These are phyloP conservation scores for Sorex araneus DNA, from an alignment of 2,113 vertebrate genomes.

Conservation along the genomic window DNA sequence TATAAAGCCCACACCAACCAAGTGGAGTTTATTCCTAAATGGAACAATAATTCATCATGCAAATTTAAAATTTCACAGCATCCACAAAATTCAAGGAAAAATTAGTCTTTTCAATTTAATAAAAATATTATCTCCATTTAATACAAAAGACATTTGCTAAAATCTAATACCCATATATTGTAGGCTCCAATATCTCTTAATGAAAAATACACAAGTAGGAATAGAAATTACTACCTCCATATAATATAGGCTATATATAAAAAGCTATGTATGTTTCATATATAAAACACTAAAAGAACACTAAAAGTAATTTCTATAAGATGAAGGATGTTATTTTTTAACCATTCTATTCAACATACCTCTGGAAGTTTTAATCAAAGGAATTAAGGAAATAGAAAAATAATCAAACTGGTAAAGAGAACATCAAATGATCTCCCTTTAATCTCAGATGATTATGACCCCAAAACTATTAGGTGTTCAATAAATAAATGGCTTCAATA, in stretches of 20 bases:
- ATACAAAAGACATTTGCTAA: background rate
- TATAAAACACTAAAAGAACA: background rate
- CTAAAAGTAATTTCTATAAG: background rate
- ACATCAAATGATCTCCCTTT: background rate
- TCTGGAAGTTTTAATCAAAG: background rate
- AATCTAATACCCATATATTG: background rate
- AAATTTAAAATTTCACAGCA: background rate
- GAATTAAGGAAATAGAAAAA: background rate
- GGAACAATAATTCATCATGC: background rate
- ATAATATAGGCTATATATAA: background rate
- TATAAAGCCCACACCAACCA: no score
- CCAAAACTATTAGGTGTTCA: no score
- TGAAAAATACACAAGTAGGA: background rate
- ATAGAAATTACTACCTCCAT: background rate
- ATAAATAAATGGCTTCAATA: no score
- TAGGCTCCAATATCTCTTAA: background rate
- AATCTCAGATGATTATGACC: no score
- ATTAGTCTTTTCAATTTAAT: background rate
- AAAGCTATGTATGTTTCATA: background rate
- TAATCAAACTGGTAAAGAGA: background rate
- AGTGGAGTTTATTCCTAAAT: no score
- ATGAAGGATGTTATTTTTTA: background rate
- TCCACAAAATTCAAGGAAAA: background rate
- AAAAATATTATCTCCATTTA: background rate
- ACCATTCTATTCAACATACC: background rate